A percentile compares a stretch with the other conserved stretches of the same genome.
Conservation (phyloP, 1,140 invertebrate genomes). For the Phymorhynchus buccinoides region DNA sequence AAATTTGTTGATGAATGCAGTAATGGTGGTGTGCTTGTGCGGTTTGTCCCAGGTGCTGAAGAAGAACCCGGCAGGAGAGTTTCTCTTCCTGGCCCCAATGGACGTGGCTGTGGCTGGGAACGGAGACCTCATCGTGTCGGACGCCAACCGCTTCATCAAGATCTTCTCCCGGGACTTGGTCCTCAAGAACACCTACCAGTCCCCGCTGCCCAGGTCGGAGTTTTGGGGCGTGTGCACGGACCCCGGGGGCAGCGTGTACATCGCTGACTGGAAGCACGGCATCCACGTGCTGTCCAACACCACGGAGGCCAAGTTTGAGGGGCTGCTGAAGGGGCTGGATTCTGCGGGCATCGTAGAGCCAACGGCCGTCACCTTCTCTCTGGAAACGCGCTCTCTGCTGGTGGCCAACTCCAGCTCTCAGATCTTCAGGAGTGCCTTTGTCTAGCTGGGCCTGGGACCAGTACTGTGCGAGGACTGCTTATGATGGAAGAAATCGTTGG, state of each 20-base stretch:
- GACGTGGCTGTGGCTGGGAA: conserved; percentile 15
- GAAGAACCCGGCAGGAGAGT: conserved; percentile 11
- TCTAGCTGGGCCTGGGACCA: not conserved
- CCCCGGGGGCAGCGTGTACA: conserved; percentile 18
- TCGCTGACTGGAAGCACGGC: conserved; percentile 40
- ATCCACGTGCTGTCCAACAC: conserved; percentile 32
- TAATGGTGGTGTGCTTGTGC: not conserved
- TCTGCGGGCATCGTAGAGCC: conserved; percentile 21
- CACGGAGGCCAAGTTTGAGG: not conserved
- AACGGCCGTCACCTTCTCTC: conserved; percentile 9
- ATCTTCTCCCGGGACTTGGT: conserved; percentile 13
- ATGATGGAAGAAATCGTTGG: not conserved
- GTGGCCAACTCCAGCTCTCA: conserved; percentile 23
- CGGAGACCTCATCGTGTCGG: conserved; percentile 36
- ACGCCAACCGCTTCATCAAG: conserved; percentile 29
- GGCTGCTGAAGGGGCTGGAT: conserved; percentile 15
- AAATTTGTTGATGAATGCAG: not conserved
- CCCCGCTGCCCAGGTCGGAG: conserved; percentile 1
- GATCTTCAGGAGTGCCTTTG: conserved; percentile 1
- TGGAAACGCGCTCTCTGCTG: not conserved
- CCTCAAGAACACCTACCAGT: conserved; percentile 19
- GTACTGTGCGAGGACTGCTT: too few relatives aligned
- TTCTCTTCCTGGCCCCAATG: conserved; percentile 27
- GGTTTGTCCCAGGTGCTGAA: conserved; percentile 10
- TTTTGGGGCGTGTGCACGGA: conserved; percentile 38